Percentiles rank a stretch among this genome's conserved stretches.
phyloP scores from a whole-genome alignment of 37 sponge, comb jelly and placozoan genomes.

The Oscarella lobularis region DNA sequence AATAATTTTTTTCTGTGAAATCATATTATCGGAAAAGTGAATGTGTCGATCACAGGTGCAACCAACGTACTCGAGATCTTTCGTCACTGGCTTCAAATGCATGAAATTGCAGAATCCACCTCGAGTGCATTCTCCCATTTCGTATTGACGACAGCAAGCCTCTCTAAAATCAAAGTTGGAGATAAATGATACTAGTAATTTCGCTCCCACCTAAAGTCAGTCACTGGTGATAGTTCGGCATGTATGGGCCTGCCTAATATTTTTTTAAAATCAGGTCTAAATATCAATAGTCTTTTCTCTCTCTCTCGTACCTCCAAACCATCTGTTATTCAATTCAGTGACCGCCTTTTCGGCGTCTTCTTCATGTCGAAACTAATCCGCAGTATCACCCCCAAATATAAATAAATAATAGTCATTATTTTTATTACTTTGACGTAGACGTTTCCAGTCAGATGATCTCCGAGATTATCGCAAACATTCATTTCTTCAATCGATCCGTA shows the following conservation, averaged over 20 bases:
- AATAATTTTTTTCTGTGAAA: neutral
- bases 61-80: conserved; percentile 62
- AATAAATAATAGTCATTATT: no score
- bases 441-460: conserved; percentile 95
- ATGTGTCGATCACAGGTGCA: neutral
- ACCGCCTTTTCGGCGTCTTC: conserved; percentile 94
- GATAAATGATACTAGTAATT: neutral
- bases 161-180: conserved; percentile 32
- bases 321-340: conserved; percentile 81
- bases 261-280: no score
- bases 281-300: no score
- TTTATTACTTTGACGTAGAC: conserved; percentile 96
- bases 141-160: conserved; percentile 98
- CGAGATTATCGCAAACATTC: conserved; percentile 99
- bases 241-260: conserved; percentile 53
- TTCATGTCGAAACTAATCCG: conserved; percentile 59
- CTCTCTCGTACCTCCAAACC: conserved; percentile 68
- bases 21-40: neutral
- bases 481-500: conserved; percentile 95
- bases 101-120: conserved; percentile 99
- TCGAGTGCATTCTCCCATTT: conserved; percentile 95
- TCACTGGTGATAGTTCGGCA: conserved; percentile 96
- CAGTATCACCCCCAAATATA: neutral
- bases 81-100: conserved; percentile 95
- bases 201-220: conserved; percentile 58